Percentiles rank a stretch among this genome's conserved stretches.
Conservation (phyloP, 2,797 vertebrate genomes). For the Triplophysa bombifrons region DNA sequence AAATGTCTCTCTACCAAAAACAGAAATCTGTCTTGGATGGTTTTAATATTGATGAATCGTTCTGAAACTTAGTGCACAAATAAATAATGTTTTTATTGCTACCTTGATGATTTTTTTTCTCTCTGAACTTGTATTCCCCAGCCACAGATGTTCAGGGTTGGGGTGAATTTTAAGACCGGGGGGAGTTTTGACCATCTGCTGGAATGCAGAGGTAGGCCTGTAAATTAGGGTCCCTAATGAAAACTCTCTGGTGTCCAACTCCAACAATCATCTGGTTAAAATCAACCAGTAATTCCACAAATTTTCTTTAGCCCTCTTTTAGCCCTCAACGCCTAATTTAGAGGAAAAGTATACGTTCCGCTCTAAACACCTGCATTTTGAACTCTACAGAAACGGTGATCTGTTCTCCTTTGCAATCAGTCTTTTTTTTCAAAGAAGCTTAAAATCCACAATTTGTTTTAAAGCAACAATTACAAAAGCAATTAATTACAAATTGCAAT, state of each 20-base stretch:
- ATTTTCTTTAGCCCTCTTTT: constrained; percentile 90
- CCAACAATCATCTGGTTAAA: constrained; percentile 99
- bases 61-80: constrained; percentile 4
- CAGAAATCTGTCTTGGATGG: neutral
- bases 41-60: neutral
- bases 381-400: constrained; percentile 69
- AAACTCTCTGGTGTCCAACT: constrained; percentile 93
- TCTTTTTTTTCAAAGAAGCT: constrained; percentile 38
- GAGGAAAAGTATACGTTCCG: constrained; percentile 89
- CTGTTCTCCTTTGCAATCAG: constrained; percentile 57
- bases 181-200: constrained; percentile 72
- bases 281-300: constrained; percentile 99
- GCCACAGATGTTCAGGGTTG: constrained; percentile 65
- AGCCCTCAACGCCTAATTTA: constrained; percentile 96
- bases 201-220: constrained; percentile 93
- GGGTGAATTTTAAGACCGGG: constrained; percentile 75
- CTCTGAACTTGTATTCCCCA: constrained; percentile 5
- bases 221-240: constrained; percentile 99
- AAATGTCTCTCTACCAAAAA: neutral
- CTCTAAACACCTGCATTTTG: constrained; percentile 94
- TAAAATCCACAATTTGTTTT: constrained; percentile 45
- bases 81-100: constrained; percentile 22
- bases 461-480: constrained; percentile 30
- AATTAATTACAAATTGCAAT: constrained; percentile 13
- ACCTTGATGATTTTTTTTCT: constrained; percentile 20